Conservation (phyloP, 2,888 invertebrate genomes). For the Eupeodes latifasciatus region DNA sequence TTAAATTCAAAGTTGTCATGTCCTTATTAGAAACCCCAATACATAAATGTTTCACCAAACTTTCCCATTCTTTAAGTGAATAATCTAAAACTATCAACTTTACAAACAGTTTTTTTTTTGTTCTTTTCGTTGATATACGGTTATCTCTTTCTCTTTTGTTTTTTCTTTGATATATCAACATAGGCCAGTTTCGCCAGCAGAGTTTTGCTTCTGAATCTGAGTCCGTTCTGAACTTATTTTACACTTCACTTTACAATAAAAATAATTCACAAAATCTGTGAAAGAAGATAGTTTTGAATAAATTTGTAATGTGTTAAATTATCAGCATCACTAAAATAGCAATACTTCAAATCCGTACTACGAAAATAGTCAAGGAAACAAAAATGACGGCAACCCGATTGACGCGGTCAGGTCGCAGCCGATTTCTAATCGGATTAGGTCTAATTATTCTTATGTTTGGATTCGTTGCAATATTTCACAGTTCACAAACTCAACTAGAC, state of each 20-base stretch:
- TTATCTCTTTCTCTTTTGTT: slow-evolving; percentile 51
- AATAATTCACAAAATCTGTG: not conserved
- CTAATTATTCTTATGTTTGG: slow-evolving; percentile 85
- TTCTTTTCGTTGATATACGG: not conserved
- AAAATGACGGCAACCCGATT: slow-evolving; percentile 85
- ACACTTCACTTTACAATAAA: not conserved
- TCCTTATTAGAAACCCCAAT: too few species aligned
- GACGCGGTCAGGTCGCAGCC: slow-evolving; percentile 86
- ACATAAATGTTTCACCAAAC: too few species aligned
- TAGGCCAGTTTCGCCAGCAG: slow-evolving; percentile 32
- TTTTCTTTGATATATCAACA: slow-evolving; percentile 66
- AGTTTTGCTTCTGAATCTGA: not conserved
- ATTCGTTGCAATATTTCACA: slow-evolving; percentile 86
- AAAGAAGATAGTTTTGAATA: not conserved
- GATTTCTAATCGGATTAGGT: slow-evolving; percentile 86
- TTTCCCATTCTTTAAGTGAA: too few species aligned
- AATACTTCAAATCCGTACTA: not conserved
- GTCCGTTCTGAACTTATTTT: slow-evolving; percentile 17
- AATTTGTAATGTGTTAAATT: not conserved
- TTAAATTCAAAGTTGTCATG: too few species aligned
- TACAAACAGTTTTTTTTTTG: slow-evolving; percentile 40
- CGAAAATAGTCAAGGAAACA: slow-evolving; percentile 19
- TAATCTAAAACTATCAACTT: too few species aligned
- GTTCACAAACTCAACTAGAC: slow-evolving; percentile 86
- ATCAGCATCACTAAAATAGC: not conserved